Evolutionary conservation across 2,888 invertebrate genomes (phyloP).

Genomic region (Acleris literana): DNA sequence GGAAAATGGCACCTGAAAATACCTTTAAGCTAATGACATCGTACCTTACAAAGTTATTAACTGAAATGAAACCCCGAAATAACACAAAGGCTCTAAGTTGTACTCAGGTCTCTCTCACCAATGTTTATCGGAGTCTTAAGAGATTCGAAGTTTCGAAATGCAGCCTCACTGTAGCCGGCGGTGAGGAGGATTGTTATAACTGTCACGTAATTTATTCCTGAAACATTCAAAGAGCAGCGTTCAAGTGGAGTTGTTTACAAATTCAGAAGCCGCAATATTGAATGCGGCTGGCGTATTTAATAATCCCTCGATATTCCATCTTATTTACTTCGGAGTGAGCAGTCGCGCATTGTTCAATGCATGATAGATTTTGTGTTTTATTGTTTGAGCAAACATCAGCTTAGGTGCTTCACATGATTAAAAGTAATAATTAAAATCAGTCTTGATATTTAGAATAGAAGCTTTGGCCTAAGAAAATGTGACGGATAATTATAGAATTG

Average conservation of each 20-base stretch:
- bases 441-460: too few species aligned
- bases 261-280: constrained; percentile 26
- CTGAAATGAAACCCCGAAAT: constrained; percentile 7
- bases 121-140: constrained; percentile 64
- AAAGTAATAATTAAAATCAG: too few species aligned
- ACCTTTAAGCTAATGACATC: neutral
- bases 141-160: constrained; percentile 67
- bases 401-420: too few species aligned
- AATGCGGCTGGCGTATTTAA: constrained; percentile 30
- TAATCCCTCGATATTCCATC: constrained; percentile 29
- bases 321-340: constrained; percentile 16
- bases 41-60: neutral
- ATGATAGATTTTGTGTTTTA: neutral
- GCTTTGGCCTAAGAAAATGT: too few species aligned
- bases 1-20: constrained; percentile 69
- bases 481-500: too few species aligned
- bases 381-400: too few species aligned
- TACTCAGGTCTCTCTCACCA: constrained; percentile 55
- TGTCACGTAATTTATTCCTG: constrained; percentile 57
- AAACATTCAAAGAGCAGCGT: constrained; percentile 41
- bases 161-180: constrained; percentile 52
- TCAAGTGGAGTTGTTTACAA: constrained; percentile 34
- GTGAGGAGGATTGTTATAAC: constrained; percentile 51
- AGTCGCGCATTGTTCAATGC: neutral
- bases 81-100: constrained; percentile 11